Evolutionary conservation across 2,888 invertebrate genomes (phyloP).

Genomic region (Suillia variegata): DNA sequence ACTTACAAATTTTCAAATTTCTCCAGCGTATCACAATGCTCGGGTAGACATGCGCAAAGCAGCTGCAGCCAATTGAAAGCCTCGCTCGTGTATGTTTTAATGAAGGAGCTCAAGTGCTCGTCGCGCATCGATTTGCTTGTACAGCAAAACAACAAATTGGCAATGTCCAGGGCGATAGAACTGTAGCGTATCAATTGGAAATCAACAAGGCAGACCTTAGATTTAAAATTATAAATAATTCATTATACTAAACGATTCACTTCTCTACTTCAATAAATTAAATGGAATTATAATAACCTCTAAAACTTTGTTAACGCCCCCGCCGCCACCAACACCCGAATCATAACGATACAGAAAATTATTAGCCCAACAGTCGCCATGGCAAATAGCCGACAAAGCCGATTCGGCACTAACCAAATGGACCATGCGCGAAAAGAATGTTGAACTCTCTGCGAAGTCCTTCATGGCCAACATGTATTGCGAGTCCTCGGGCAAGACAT

Average conservation of each 20-base stretch:
- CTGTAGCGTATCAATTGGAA: conserved; percentile 75
- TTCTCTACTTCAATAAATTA: conserved; percentile 11
- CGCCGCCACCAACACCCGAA: background rate
- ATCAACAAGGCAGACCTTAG: conserved; percentile 72
- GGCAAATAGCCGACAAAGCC: conserved; percentile 72
- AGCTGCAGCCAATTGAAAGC: conserved; percentile 65
- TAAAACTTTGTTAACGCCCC: no score
- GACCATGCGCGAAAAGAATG: conserved; percentile 73
- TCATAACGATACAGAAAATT: conserved; percentile 70
- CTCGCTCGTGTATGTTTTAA: conserved; percentile 68
- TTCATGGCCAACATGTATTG: conserved; percentile 67
- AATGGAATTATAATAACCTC: no score
- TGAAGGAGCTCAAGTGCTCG: conserved; percentile 65
- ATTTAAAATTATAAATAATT: background rate
- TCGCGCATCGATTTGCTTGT: conserved; percentile 68
- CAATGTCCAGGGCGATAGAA: conserved; percentile 72
- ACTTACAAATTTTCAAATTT: conserved; percentile 66
- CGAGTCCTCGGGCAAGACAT: conserved; percentile 54
- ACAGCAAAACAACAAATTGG: conserved; percentile 71
- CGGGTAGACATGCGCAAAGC: conserved; percentile 62
- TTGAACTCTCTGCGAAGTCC: conserved; percentile 68
- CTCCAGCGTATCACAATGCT: conserved; percentile 60
- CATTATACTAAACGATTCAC: background rate
- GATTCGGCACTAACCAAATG: conserved; percentile 68
- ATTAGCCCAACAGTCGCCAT: conserved; percentile 79